Base-by-base conservation (phyloP, 2,888 invertebrate genomes). In the Beris chalybata region DNA sequence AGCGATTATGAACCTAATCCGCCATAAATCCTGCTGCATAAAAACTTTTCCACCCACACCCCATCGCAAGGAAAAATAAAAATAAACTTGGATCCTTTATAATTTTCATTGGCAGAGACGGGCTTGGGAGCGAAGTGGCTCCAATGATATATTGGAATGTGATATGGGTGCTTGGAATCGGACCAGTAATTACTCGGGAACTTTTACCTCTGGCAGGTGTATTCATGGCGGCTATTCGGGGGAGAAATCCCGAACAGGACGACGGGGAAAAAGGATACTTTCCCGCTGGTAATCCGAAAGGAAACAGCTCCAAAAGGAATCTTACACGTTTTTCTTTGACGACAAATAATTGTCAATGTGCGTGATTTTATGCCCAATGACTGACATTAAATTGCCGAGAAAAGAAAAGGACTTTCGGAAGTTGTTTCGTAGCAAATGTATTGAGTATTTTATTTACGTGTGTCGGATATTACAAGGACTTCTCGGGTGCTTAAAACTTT, bases 1-100 rank as follows among this genome's bases (percentile, higher is more conserved):
- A 68, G 68, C 66, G 66, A 68, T 68, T 68, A 68, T 68, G 68
- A 68, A 68, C 68, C 59, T 64, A 68, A 68, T 64, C 66, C 64
- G 61, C 65, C 57, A 68, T 68, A 68, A 68, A 68, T 68, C 65
- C 68, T 63, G 52, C 43, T 47, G 63, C 56, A 52, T 55, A 67
- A 67, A 68, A 68, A 65, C 65, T 68, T 65, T 63, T 65, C 57
- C 44, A 54, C 44, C 54, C 64, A 22, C 54, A 48, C 15, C n/a
- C 5, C 13, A 22, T n/a, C 5, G 48, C n/a, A 50, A 53, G 53
- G n/a, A n/a, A 22, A 22, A 22, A 22, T 2, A 22, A 22, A 22
- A 22, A 22, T 22, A 30, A 52, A 56, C 59, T 65, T 38, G 63
- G 65, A 61, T 68, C 65, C 68, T 68, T 68, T 65, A 65, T 68